Evolutionary conservation across 1,140 invertebrate genomes (phyloP).

Genomic region (Armadillidium nasatum): DNA sequence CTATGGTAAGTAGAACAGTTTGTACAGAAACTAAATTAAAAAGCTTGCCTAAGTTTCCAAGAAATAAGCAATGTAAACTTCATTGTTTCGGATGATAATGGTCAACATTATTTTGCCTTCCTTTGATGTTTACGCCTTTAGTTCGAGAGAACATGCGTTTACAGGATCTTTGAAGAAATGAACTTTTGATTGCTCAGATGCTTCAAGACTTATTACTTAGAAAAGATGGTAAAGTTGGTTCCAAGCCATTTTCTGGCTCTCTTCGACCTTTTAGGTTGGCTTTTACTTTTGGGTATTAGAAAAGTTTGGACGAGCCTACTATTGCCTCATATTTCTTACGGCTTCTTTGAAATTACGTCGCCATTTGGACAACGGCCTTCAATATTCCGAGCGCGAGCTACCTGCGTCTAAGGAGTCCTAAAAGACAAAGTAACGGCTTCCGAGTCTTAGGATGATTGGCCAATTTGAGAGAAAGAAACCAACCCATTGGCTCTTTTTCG

Average conservation of each 20-base stretch:
- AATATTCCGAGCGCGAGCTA: conserved; percentile 9
- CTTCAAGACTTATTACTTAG: conserved; percentile 34
- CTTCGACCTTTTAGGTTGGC: conserved; percentile 13
- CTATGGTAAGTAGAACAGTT: conserved; percentile 1
- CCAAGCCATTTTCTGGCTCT: not conserved
- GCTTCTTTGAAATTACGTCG: conserved; percentile 4
- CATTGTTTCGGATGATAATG: not conserved
- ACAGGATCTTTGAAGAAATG: conserved; percentile 32
- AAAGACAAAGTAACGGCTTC: not conserved
- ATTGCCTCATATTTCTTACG: conserved; percentile 34
- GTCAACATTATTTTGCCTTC: conserved; percentile 1
- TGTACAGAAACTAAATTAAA: conserved; percentile 14
- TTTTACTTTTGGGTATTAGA: conserved; percentile 30
- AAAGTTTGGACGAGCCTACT: conserved; percentile 32
- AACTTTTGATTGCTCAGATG: conserved; percentile 38
- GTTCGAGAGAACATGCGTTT: conserved; percentile 25
- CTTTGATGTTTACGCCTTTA: not conserved
- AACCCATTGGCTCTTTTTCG: conserved; percentile 4
- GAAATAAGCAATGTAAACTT: conserved; percentile 13
- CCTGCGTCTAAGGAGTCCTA: not conserved
- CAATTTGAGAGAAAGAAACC: not conserved
- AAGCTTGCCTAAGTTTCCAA: not conserved
- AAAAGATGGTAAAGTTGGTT: conserved; percentile 24
- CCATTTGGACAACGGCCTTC: conserved; percentile 4
- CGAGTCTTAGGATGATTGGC: not conserved